These are phyloP conservation scores for Thereva unica DNA, from an alignment of 2,888 invertebrate species.

Conservation along the genomic window DNA sequence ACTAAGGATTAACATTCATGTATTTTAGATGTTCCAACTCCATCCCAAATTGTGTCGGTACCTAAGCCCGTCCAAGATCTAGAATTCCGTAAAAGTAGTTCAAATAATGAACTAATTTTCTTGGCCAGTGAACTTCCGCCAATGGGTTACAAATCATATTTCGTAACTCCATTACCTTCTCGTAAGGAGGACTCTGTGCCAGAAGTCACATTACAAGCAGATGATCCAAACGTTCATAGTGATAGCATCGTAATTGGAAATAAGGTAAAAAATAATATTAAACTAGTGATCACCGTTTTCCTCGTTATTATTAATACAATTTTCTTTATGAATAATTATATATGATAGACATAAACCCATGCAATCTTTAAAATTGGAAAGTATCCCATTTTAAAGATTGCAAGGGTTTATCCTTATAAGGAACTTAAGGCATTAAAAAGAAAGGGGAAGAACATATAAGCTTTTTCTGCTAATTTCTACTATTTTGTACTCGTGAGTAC, in stretches of 20 bases:
- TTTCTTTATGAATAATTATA: too few species aligned
- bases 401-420: too few species aligned
- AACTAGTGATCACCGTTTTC: too few species aligned
- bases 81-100: constrained; percentile 66
- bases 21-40: constrained; percentile 58
- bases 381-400: too few species aligned
- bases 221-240: constrained; percentile 11
- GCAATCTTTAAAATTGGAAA: too few species aligned
- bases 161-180: constrained; percentile 48
- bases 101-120: constrained; percentile 73
- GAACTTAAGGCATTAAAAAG: too few species aligned
- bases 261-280: constrained; percentile 21
- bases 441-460: too few species aligned
- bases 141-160: constrained; percentile 70
- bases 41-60: constrained; percentile 67
- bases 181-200: not conserved
- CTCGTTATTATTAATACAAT: too few species aligned
- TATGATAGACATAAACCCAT: too few species aligned
- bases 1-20: not conserved
- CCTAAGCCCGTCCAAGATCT: constrained; percentile 63
- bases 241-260: constrained; percentile 33
- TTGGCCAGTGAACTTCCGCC: constrained; percentile 67
- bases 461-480: too few species aligned
- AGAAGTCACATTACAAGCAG: constrained; percentile 29
- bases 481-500: too few species aligned